These are phyloP conservation scores for Venturia canescens DNA, from an alignment of 1,140 invertebrate genomes.

Conservation along the genomic window DNA sequence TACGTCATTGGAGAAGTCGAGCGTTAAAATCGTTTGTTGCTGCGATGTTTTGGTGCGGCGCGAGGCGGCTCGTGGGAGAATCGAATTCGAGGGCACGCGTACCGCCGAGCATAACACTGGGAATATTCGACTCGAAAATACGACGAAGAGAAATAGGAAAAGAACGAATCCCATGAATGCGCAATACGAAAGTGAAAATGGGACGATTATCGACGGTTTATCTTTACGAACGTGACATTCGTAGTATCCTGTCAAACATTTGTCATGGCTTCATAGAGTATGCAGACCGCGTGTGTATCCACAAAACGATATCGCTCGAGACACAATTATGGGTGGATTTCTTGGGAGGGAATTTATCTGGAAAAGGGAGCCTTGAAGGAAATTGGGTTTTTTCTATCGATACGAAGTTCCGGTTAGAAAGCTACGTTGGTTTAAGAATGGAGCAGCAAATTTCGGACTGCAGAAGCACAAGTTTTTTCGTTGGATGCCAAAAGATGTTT, in stretches of 20 bases:
- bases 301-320: constrained; percentile 10
- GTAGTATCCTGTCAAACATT: constrained; percentile 61
- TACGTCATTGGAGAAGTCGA: constrained; percentile 31
- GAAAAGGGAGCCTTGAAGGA: background rate
- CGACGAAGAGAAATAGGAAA: background rate
- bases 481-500: too few relatives aligned
- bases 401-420: background rate
- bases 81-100: constrained; percentile 27
- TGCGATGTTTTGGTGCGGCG: background rate
- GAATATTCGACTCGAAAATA: background rate
- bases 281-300: constrained; percentile 48
- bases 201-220: constrained; percentile 9
- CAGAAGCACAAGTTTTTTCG: too few relatives aligned
- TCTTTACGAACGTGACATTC: constrained; percentile 25
- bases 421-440: too few relatives aligned
- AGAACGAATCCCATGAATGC: constrained; percentile 10
- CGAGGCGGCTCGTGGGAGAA: background rate
- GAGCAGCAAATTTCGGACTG: too few relatives aligned
- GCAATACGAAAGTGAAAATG: constrained; percentile 38
- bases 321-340: constrained; percentile 10
- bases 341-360: background rate
- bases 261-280: constrained; percentile 50
- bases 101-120: background rate
- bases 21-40: constrained; percentile 19
- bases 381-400: background rate